A percentile compares a stretch with the other conserved stretches of the same genome.
Conservation (phyloP, 1,140 invertebrate genomes). For the Aphaenogaster ashmeadi region DNA sequence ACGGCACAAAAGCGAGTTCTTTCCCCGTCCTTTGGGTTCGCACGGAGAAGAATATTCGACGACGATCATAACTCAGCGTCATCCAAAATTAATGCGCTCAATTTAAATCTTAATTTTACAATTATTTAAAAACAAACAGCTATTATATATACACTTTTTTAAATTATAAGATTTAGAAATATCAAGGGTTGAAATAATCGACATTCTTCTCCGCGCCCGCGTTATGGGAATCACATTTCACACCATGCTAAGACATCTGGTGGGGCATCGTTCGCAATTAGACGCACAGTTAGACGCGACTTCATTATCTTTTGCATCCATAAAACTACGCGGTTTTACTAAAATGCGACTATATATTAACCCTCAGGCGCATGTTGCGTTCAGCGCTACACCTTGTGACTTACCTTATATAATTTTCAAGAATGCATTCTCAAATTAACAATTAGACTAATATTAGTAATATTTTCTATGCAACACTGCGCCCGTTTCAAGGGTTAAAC, state of each 20-base stretch:
- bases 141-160: background rate
- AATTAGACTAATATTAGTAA: conserved; percentile 16
- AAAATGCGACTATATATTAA: background rate
- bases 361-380: conserved; percentile 5
- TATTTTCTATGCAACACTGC: conserved; percentile 6
- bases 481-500: background rate
- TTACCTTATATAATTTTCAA: conserved; percentile 35
- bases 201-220: conserved; percentile 49
- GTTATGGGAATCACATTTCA: conserved; percentile 57
- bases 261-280: background rate
- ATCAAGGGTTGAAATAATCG: background rate
- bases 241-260: conserved; percentile 50
- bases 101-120: background rate
- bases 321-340: conserved; percentile 9
- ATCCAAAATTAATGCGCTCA: background rate
- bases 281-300: background rate
- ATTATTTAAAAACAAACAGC: background rate
- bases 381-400: conserved; percentile 12
- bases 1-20: conserved; percentile 66
- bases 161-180: background rate
- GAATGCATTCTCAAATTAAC: conserved; percentile 8
- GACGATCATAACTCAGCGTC: background rate
- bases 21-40: conserved; percentile 25
- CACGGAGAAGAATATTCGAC: conserved; percentile 50
- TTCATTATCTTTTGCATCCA: background rate